phyloP scores from a whole-genome alignment of 2,888 invertebrate genomes.

The Lottia scabra region DNA sequence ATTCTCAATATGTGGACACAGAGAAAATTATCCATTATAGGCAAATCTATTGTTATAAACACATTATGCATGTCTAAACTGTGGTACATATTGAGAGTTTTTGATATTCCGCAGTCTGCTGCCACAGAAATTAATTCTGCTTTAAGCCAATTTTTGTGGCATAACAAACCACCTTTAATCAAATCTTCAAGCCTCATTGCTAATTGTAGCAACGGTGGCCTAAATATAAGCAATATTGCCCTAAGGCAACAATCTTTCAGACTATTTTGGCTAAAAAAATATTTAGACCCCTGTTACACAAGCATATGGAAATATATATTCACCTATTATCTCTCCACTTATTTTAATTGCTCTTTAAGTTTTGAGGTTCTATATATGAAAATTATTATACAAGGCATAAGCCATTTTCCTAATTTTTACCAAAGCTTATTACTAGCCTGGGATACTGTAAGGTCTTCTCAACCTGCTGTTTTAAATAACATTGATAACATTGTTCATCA shows the following conservation, averaged over 20 bases:
- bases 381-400: neutral
- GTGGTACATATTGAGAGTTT: neutral
- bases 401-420: neutral
- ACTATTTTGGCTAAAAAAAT: neutral
- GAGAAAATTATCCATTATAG: neutral
- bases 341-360: neutral
- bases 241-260: neutral
- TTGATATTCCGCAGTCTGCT: neutral
- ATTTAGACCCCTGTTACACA: neutral
- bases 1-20: neutral
- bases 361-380: neutral
- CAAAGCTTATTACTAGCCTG: neutral
- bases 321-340: neutral
- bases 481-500: neutral
- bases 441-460: neutral
- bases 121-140: neutral
- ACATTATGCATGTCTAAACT: neutral
- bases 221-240: neutral
- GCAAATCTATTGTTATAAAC: neutral
- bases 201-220: neutral
- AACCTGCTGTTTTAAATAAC: neutral
- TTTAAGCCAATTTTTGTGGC: neutral
- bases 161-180: neutral
- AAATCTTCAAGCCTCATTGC: neutral
- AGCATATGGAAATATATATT: neutral